Evolutionary conservation across 2,888 invertebrate species (phyloP), one percentile per base, ranked within the genome.

Genomic region (Tryphoninae sp.): DNA sequence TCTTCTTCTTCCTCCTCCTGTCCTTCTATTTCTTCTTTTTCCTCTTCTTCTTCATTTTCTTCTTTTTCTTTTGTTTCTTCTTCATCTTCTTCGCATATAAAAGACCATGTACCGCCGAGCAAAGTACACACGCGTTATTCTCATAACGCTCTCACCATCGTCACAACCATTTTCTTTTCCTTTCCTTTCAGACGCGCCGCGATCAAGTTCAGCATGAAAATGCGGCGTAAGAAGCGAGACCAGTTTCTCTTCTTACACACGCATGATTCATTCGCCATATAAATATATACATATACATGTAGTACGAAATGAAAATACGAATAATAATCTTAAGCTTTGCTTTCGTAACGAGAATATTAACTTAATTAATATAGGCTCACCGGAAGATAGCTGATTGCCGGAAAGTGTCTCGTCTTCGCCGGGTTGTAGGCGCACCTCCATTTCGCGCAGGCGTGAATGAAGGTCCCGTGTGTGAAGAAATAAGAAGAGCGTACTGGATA

Each of bases 391-490:
- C 88, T 93, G 93, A 90, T 93, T 93, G 8, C 92, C 92, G 62
- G 93, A 92, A 78, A 93, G 88, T 82, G 94, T 93, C 84, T 94
- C 94, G 78, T 94, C 94, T 67, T 92, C 92, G n/a, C 92, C 92
- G 58, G 95, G 95, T 88, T 95, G 95, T 84, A 96, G 93, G 90
- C 94, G 94, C 68, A 95, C 95, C 92, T 97, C 95, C 96, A 97
- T 97, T 91, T 96, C 95, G 83, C 94, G 95, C 84, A 97, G 93
- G 91, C 96, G 95, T 83, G 96, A 96, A 93, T 96, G 96, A 82
- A 97, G 93, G 91, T 96, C 96, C 86, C 96, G 93, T 69, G 97
- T 97, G 93, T 97, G 97, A 85, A 97, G 94, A 92, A 97, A 97
- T 87, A 97, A 94, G 92, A 97, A 97, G 88, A 97, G 93, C 1